A percentile compares a stretch with the other conserved stretches of the same genome.
Conservation (phyloP, 2,113 vertebrate genomes). For the Gobiocypris rarus region DNA sequence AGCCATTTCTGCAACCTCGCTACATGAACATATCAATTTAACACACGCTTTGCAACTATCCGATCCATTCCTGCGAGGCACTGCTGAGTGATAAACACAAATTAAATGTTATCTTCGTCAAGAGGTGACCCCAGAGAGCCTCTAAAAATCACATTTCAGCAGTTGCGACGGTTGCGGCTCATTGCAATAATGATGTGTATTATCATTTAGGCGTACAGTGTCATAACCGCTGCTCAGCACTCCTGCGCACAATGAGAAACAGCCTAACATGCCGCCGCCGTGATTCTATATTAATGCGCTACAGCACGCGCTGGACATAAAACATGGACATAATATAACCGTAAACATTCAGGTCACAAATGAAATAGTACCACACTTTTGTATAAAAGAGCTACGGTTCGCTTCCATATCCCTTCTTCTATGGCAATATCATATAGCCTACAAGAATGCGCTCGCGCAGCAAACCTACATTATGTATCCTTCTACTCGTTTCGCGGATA, state of each 20-base stretch:
- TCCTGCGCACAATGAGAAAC: conserved; percentile 37
- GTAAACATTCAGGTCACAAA: not conserved
- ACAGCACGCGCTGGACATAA: not conserved
- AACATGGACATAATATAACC: not conserved
- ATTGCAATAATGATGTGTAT: conserved; percentile 34
- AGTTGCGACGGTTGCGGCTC: conserved; percentile 17
- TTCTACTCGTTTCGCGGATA: not conserved
- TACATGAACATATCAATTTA: not conserved
- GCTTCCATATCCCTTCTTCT: not conserved
- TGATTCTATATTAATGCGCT: conserved; percentile 13
- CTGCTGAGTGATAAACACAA: not conserved
- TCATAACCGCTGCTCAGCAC: conserved; percentile 24
- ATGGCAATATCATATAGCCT: not conserved
- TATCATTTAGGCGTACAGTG: conserved; percentile 3
- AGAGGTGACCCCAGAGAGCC: not conserved
- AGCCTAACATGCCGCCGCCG: conserved; percentile 45
- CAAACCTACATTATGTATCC: not conserved
- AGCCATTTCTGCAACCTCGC: not conserved
- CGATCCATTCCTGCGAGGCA: conserved; percentile 25
- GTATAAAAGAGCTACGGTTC: not conserved
- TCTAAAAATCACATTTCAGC: conserved; percentile 20
- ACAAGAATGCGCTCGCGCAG: too few relatives aligned
- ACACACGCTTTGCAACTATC: conserved; percentile 1
- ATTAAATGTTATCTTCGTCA: conserved; percentile 15
- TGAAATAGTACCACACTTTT: conserved; percentile 21